A percentile compares a stretch with the other conserved stretches of the same genome.
phyloP scores from a whole-genome alignment of 2,113 vertebrate genomes.

The Columba livia region DNA sequence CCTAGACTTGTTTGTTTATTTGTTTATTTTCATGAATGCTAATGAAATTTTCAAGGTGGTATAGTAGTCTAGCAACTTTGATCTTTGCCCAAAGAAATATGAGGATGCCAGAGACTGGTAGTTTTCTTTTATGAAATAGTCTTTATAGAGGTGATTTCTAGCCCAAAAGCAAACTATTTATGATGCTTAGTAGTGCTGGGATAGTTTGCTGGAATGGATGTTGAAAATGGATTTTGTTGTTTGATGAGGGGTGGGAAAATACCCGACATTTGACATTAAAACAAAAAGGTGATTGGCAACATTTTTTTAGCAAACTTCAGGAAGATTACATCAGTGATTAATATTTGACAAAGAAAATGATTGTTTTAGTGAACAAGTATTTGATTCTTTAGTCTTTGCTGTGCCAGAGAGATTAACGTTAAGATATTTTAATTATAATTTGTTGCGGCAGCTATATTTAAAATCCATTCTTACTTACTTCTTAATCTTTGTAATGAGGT shows the following conservation, averaged over 20 bases:
- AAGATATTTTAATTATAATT: neutral
- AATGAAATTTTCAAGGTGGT: neutral
- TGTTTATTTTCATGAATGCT: neutral
- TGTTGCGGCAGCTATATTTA: neutral
- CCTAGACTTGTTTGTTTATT: neutral
- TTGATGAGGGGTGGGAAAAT: fast-evolving
- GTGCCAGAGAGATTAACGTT: neutral
- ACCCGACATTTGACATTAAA: neutral
- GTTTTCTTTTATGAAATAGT: neutral
- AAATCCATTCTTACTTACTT: neutral
- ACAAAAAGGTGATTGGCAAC: neutral
- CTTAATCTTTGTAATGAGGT: neutral
- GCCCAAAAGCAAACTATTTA: neutral
- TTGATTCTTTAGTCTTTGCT: neutral
- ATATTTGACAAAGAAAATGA: neutral
- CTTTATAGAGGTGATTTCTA: neutral
- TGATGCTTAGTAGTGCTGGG: neutral
- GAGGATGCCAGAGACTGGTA: neutral
- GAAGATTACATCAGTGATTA: neutral
- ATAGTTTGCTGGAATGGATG: neutral
- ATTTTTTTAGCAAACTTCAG: neutral
- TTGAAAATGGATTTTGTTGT: neutral
- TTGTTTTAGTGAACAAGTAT: neutral
- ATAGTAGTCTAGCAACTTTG: neutral
- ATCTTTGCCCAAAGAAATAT: neutral